Conservation (phyloP, 2,113 vertebrate genomes). For the Gobiocypris rarus region DNA sequence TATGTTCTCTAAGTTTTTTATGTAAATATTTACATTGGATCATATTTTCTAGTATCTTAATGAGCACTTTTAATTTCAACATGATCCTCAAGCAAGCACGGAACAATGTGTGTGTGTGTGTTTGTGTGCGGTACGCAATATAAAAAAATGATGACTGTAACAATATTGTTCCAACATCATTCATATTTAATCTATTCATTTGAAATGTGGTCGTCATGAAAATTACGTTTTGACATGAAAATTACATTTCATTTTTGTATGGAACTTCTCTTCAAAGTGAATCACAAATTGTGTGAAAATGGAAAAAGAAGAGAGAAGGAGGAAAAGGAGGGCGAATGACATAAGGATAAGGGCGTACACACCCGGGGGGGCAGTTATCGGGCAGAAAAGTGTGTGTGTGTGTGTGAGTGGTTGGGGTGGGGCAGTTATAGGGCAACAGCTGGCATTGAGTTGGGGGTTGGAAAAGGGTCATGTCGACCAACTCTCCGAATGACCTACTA, state of each 20-base stretch:
- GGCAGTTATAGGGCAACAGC: slow-evolving; percentile 38
- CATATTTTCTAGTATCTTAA: neutral
- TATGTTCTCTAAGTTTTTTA: neutral
- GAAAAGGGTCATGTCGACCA: slow-evolving; percentile 25
- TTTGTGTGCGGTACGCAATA: no score
- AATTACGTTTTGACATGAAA: neutral
- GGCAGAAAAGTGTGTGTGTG: slow-evolving; percentile 2
- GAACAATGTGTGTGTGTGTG: neutral
- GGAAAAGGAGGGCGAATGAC: slow-evolving; percentile 17
- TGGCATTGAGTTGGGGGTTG: slow-evolving; percentile 32
- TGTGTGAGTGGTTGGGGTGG: slow-evolving; percentile 37
- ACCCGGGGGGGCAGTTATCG: slow-evolving; percentile 31
- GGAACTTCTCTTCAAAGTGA: neutral
- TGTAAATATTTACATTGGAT: neutral
- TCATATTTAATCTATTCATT: neutral
- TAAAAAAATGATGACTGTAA: neutral
- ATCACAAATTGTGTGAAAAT: neutral
- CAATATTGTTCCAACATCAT: neutral
- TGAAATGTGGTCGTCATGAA: neutral
- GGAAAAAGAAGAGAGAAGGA: slow-evolving; percentile 7
- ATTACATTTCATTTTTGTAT: neutral
- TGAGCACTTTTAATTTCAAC: neutral
- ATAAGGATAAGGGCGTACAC: slow-evolving; percentile 17
- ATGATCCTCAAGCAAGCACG: slow-evolving; percentile 12
- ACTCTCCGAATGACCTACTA: slow-evolving; percentile 14